A percentile compares a stretch with the other conserved stretches of the same genome.
Conservation (phyloP, 2,113 vertebrate species). For the Pseudopodoces humilis region DNA sequence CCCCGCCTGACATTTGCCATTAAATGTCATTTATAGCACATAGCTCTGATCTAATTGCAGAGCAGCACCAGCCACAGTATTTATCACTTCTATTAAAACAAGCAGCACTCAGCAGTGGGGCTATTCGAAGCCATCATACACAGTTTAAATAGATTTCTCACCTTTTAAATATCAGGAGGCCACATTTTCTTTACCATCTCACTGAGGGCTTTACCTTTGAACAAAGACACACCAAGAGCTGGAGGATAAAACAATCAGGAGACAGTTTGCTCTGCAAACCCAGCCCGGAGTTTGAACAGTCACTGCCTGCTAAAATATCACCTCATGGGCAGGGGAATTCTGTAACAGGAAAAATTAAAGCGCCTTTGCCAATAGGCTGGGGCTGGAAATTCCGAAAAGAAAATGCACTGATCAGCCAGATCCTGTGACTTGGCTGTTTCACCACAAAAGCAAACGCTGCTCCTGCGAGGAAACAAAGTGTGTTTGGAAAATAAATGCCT, state of each 20-base stretch:
- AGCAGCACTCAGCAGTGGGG: constrained; percentile 21
- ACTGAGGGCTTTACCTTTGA: constrained; percentile 61
- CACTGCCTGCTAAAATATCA: constrained; percentile 35
- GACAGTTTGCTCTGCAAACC: constrained; percentile 47
- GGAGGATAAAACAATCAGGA: constrained; percentile 58
- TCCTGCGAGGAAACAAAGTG: neutral
- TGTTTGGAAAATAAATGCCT: neutral
- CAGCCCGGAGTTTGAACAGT: constrained; percentile 12
- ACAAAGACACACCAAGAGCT: constrained; percentile 56
- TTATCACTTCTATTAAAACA: constrained; percentile 70
- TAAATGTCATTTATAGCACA: constrained; percentile 72
- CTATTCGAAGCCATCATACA: constrained; percentile 45
- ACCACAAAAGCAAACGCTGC: neutral
- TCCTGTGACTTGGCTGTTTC: neutral
- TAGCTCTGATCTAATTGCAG: constrained; percentile 75
- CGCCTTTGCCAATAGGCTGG: neutral
- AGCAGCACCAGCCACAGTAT: constrained; percentile 56
- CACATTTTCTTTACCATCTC: constrained; percentile 50
- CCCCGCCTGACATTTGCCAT: constrained; percentile 68
- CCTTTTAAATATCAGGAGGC: constrained; percentile 76
- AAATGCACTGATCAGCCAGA: neutral
- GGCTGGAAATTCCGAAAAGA: neutral
- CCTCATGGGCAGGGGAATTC: neutral
- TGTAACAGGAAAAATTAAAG: neutral
- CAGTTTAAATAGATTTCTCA: constrained; percentile 72